Conservation (phyloP, 2,797 vertebrate species). For the Enteromius fasciolatus region DNA sequence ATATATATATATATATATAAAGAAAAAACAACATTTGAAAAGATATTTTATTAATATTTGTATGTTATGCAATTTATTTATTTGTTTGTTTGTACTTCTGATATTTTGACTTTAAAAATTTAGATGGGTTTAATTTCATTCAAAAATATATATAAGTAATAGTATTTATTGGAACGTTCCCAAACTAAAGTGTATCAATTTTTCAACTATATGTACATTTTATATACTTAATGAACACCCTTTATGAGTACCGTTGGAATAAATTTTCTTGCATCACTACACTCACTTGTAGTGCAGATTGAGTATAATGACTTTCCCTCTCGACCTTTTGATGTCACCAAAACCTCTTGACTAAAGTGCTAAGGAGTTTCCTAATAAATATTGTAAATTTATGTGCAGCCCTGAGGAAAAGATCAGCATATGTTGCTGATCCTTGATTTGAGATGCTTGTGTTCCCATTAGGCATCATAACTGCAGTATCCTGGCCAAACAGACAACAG, state of each 20-base stretch:
- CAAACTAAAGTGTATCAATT: neutral
- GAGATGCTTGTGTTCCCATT: neutral
- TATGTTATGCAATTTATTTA: neutral
- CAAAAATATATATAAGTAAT: neutral
- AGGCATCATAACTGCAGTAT: neutral
- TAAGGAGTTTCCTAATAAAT: constrained; percentile 3
- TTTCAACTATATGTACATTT: too few relatives aligned
- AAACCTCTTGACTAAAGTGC: neutral
- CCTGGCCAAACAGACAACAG: neutral
- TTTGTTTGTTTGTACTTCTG: neutral
- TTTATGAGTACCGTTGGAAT: too few relatives aligned
- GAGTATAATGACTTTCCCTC: neutral
- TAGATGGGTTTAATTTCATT: neutral
- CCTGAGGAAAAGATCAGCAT: neutral
- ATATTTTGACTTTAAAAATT: neutral
- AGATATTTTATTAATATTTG: neutral
- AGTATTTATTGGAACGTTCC: neutral
- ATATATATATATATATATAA: too few relatives aligned
- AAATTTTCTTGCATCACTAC: neutral
- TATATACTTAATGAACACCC: too few relatives aligned
- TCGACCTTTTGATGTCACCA: neutral
- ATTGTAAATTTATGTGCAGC: neutral
- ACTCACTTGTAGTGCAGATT: neutral
- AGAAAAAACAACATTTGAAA: too few relatives aligned
- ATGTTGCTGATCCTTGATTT: neutral